phyloP scores from a whole-genome alignment of 2,888 invertebrate species.

The Apoda limacodes region DNA sequence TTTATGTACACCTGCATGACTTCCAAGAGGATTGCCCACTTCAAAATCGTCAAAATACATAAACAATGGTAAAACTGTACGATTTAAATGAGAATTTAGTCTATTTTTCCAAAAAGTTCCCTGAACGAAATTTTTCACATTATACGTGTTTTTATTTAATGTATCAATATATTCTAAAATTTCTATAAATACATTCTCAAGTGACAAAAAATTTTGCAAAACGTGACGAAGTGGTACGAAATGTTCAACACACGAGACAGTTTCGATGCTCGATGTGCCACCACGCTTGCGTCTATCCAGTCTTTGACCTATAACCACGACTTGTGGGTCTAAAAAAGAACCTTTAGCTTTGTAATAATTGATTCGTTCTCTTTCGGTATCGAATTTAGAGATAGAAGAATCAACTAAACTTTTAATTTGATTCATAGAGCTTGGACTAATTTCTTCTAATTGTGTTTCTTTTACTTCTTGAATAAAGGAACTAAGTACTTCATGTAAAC shows the following conservation, averaged over 20 bases:
- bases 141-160: background rate
- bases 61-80: conserved; percentile 12
- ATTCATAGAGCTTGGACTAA: too few species aligned
- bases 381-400: too few species aligned
- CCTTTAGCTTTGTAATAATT: background rate
- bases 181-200: conserved; percentile 1
- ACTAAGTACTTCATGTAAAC: background rate
- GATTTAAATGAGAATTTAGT: background rate
- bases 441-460: too few species aligned
- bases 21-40: background rate
- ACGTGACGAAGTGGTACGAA: background rate
- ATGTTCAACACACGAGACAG: background rate
- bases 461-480: background rate
- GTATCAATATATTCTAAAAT: conserved; percentile 2
- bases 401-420: too few species aligned
- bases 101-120: conserved; percentile 5
- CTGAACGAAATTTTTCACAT: background rate
- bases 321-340: background rate
- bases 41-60: conserved; percentile 7
- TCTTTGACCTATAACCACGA: background rate
- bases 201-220: conserved; percentile 1
- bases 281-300: background rate
- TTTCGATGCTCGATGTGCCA: background rate
- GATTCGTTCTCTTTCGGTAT: too few species aligned
- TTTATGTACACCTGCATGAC: background rate